Evolutionary conservation across 2,888 invertebrate genomes (phyloP).

Genomic region (Onchidella celtica): DNA sequence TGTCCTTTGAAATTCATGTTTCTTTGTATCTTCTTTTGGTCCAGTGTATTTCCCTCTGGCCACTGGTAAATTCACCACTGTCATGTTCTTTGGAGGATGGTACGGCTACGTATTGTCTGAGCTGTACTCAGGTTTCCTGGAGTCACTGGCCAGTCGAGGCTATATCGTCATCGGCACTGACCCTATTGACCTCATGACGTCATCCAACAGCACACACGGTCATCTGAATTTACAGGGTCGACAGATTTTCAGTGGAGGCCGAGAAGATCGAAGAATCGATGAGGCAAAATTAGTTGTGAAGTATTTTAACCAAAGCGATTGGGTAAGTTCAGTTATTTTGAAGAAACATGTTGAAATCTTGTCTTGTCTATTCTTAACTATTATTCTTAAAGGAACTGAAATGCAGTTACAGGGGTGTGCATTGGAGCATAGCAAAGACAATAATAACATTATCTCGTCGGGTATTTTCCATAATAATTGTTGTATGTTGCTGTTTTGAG

Average conservation of each 20-base stretch:
- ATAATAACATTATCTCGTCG: too few species aligned
- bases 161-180: constrained; percentile 14
- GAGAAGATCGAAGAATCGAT: too few species aligned
- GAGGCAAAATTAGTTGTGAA: not conserved
- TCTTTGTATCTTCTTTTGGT: not conserved
- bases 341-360: too few species aligned
- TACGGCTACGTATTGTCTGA: not conserved
- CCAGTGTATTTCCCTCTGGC: not conserved
- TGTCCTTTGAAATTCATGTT: not conserved
- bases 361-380: too few species aligned
- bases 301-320: not conserved
- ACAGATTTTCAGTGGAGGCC: too few species aligned
- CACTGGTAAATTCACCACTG: not conserved
- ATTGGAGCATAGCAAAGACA: too few species aligned
- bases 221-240: too few species aligned
- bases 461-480: too few species aligned
- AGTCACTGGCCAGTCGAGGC: not conserved
- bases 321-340: too few species aligned
- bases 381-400: too few species aligned
- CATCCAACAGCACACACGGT: not conserved
- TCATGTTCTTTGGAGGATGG: constrained; percentile 9
- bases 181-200: not conserved
- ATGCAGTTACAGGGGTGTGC: too few species aligned
- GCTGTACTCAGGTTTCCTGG: not conserved
- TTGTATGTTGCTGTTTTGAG: too few species aligned